Evolutionary conservation across 2,888 invertebrate genomes (phyloP).

Genomic region (Eupithecia subumbrata): DNA sequence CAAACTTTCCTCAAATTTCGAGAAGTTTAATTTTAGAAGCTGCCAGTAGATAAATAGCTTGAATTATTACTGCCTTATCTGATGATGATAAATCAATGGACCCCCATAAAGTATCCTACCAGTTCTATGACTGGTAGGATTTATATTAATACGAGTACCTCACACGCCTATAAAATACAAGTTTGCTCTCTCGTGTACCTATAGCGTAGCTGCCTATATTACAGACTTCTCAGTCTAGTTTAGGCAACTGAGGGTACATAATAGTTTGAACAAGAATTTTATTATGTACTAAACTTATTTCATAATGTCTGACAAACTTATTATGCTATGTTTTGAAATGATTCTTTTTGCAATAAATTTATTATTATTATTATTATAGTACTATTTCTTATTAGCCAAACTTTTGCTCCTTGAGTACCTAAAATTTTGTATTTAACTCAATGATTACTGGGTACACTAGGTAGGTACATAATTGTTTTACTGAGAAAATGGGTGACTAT

Average conservation of each 20-base stretch:
- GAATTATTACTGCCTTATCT: constrained; percentile 36
- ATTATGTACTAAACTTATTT: no score
- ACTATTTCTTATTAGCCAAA: neutral
- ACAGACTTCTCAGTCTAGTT: no score
- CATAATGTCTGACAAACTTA: no score
- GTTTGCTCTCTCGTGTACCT: neutral
- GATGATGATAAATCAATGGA: constrained; percentile 34
- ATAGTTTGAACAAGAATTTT: no score
- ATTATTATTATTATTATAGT: no score
- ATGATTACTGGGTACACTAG: neutral
- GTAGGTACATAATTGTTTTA: neutral
- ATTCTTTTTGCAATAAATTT: no score
- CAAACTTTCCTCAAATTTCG: constrained; percentile 5
- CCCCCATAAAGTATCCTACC: constrained; percentile 6
- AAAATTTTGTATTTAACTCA: neutral
- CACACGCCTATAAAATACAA: neutral
- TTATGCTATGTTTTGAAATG: no score
- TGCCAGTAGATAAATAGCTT: constrained; percentile 21
- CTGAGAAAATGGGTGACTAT: neutral
- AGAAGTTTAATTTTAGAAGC: constrained; percentile 20
- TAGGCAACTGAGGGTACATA: no score
- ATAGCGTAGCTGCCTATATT: no score
- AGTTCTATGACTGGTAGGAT: constrained; percentile 17
- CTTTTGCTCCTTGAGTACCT: no score
- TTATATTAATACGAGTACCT: constrained; percentile 25